A percentile compares a stretch with the other conserved stretches of the same genome.
These are phyloP conservation scores for Neoaliturus tenellus DNA, from an alignment of 2,888 invertebrate species.

Conservation along the genomic window DNA sequence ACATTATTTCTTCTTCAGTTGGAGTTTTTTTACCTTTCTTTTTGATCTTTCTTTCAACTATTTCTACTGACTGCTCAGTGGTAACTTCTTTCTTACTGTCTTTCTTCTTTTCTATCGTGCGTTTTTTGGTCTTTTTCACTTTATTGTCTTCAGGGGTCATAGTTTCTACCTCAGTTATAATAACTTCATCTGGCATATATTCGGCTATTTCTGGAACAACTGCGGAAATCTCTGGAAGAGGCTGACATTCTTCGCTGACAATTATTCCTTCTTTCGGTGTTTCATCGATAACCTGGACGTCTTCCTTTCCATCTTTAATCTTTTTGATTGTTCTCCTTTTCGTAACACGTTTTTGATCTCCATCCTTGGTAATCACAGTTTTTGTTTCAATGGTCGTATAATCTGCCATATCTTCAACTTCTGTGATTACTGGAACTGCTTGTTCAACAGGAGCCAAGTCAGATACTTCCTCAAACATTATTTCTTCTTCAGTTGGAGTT, in stretches of 20 bases:
- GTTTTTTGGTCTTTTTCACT: slow-evolving; percentile 44
- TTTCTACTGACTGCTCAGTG: slow-evolving; percentile 12
- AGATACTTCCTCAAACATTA: slow-evolving; percentile 31
- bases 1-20: neutral
- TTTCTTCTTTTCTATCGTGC: slow-evolving; percentile 61
- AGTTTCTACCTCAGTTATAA: slow-evolving; percentile 69
- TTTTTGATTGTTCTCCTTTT: slow-evolving; percentile 55
- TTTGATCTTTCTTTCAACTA: slow-evolving; percentile 19
- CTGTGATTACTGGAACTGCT: slow-evolving; percentile 72
- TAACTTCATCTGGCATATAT: slow-evolving; percentile 69
- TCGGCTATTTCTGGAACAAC: slow-evolving; percentile 41
- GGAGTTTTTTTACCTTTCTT: neutral
- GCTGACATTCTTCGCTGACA: slow-evolving; percentile 36
- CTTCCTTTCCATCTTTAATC: slow-evolving; percentile 61
- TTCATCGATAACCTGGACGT: slow-evolving; percentile 58
- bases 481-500: slow-evolving; percentile 21
- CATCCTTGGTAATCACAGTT: slow-evolving; percentile 48
- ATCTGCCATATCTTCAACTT: slow-evolving; percentile 63
- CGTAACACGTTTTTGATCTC: slow-evolving; percentile 28
- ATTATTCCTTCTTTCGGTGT: slow-evolving; percentile 55
- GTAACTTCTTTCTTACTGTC: slow-evolving; percentile 55
- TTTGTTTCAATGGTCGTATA: slow-evolving; percentile 43
- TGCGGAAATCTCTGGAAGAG: slow-evolving; percentile 42
- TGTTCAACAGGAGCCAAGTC: slow-evolving; percentile 66
- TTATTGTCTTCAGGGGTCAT: slow-evolving; percentile 61